Base-by-base conservation (phyloP, 2,888 invertebrate genomes). In the Drosophila trichaetosa region DNA sequence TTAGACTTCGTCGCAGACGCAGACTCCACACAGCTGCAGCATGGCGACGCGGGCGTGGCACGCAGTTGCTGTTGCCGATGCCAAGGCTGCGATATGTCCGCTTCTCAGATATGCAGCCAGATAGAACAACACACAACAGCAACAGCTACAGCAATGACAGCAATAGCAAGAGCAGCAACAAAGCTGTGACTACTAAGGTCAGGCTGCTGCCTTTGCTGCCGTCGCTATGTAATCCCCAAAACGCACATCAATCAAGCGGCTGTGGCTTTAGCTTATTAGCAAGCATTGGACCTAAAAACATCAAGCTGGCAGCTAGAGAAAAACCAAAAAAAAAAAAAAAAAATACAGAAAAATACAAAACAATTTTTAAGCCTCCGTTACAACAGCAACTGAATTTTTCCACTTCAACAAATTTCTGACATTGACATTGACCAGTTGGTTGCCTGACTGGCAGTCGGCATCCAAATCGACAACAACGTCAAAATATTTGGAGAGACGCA, bases 401-500 rank as follows among this genome's bases (percentile, higher is more conserved):
- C 89, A 87, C 89, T 87, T 84, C 77, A 88, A 78, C 73, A 78
- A 75, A 82, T 80, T 85, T 88, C 82, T 91, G 90, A 90, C 90
- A 90, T 90, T 90, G 90, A 90, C 90, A 91, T 91, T 90, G 90
- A 91, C 82, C 91, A 87, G 76, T 71, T 34, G 49, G 49, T 49
- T 56, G 31, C 56, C 51, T 60, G 60, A n/a, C 62, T 61, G 46
- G 52, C 67, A 68, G 52, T 61, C 53, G 69, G 73, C 77, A 72
- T 62, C 69, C 69, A 79, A 80, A 83, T 83, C 83, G 83, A 87
- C 81, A 79, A 75, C 81, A 69, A 73, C 74, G 87, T 87, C 87
- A 83, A 89, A 89, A 89, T 83, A 89, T 86, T 86, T 85, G 65
- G 80, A 82, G 75, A 82, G 87, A 78, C 85, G 76, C 51, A 69